Percentiles rank a stretch among this genome's conserved stretches.
Evolutionary conservation across 2,797 vertebrate genomes (phyloP).

Genomic region (Hemitrygon akajei): DNA sequence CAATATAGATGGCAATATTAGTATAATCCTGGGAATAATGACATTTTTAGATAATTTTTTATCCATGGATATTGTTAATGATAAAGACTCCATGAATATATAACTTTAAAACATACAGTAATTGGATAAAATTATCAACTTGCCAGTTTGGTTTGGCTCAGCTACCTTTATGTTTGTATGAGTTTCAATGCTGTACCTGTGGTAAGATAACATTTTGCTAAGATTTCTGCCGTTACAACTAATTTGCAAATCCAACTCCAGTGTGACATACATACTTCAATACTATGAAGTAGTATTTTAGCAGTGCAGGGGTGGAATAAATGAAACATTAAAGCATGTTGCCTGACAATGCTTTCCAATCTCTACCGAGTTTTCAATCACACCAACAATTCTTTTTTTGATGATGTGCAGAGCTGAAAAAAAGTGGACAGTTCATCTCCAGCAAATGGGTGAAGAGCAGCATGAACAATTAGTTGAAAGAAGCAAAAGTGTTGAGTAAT

Average conservation of each 20-base stretch:
- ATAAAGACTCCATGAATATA: background rate
- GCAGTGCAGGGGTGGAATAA: background rate
- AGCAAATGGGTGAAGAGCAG: background rate
- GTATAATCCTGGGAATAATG: background rate
- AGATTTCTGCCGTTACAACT: background rate
- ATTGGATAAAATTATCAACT: background rate
- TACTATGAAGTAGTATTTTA: background rate
- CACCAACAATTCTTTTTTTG: background rate
- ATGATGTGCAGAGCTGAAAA: background rate
- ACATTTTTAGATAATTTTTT: background rate
- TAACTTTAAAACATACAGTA: background rate
- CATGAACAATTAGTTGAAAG: background rate
- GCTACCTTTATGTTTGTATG: background rate
- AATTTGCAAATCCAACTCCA: background rate
- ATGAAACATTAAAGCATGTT: background rate
- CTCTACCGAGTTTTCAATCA: too few species aligned
- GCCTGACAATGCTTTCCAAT: background rate
- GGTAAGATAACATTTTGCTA: background rate
- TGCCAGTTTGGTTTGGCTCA: background rate
- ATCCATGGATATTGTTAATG: background rate
- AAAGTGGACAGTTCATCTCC: background rate
- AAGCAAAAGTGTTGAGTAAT: background rate
- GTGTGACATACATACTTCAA: background rate
- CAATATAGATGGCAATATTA: background rate
- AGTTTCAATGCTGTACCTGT: background rate